These are phyloP conservation scores for Eupsittula cactorum DNA, from an alignment of 2,113 vertebrate genomes.

Conservation along the genomic window DNA sequence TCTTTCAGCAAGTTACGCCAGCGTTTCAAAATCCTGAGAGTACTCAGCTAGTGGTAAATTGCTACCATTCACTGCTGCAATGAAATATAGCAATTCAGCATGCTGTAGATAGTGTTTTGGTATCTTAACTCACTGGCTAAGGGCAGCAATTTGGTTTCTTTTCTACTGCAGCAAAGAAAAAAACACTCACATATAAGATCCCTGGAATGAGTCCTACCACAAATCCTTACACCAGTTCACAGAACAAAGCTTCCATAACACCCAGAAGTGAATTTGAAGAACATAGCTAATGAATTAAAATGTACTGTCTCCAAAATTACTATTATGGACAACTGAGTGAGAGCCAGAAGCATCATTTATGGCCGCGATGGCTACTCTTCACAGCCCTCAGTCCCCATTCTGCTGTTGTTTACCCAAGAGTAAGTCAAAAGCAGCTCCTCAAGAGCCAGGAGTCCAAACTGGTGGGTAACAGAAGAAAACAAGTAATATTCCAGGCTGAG, in stretches of 20 bases:
- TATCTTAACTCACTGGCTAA: conserved; percentile 3
- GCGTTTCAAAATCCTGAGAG: neutral
- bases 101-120: neutral
- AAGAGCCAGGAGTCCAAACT: neutral
- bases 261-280: neutral
- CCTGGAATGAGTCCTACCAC: neutral
- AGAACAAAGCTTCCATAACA: neutral
- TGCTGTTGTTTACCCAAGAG: neutral
- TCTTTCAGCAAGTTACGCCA: neutral
- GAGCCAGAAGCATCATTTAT: neutral
- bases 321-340: neutral
- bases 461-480: neutral
- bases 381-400: neutral
- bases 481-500: neutral
- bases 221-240: neutral
- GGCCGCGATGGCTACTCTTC: neutral
- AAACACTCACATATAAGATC: neutral
- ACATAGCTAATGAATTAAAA: neutral
- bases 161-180: neutral
- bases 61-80: neutral
- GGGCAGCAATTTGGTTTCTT: conserved; percentile 7
- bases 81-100: neutral
- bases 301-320: neutral
- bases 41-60: conserved; percentile 6
- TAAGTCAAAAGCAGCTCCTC: neutral